These are phyloP conservation scores for Acrocyrtus sp. DNA, from an alignment of 2,888 invertebrate genomes.

Conservation along the genomic window DNA sequence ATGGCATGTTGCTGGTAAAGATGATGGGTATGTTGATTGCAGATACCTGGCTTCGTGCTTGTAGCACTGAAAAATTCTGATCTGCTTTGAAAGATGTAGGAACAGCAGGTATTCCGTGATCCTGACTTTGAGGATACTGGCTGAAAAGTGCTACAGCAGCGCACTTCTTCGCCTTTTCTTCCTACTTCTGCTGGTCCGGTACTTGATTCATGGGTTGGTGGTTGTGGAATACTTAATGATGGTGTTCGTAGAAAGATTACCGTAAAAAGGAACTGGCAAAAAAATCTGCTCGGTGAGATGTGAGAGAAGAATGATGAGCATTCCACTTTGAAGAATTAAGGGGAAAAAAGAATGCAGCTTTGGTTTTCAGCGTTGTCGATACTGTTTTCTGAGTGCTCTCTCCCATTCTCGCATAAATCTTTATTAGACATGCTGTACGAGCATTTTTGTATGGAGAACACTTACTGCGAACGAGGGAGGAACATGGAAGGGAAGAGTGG, in stretches of 20 bases:
- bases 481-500: not conserved
- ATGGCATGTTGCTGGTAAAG: too few species aligned
- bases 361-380: too few species aligned
- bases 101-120: constrained; percentile 37
- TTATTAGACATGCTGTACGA: not conserved
- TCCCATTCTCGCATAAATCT: not conserved
- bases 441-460: not conserved
- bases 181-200: constrained; percentile 9
- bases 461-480: not conserved
- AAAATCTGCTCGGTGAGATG: constrained; percentile 10
- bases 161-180: not conserved
- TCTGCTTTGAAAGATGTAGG: too few species aligned
- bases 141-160: not conserved
- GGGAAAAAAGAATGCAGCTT: not conserved
- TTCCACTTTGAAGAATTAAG: constrained; percentile 1
- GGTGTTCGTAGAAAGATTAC: constrained; percentile 32
- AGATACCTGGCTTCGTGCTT: constrained; percentile 26
- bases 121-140: constrained; percentile 22
- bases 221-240: not conserved
- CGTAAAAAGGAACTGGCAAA: constrained; percentile 40
- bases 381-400: not conserved
- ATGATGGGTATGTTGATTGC: constrained; percentile 17
- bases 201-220: constrained; percentile 11
- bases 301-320: not conserved
- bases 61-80: constrained; percentile 10